Base-by-base conservation (phyloP, 2,888 invertebrate genomes). In the Atrina japonica region DNA sequence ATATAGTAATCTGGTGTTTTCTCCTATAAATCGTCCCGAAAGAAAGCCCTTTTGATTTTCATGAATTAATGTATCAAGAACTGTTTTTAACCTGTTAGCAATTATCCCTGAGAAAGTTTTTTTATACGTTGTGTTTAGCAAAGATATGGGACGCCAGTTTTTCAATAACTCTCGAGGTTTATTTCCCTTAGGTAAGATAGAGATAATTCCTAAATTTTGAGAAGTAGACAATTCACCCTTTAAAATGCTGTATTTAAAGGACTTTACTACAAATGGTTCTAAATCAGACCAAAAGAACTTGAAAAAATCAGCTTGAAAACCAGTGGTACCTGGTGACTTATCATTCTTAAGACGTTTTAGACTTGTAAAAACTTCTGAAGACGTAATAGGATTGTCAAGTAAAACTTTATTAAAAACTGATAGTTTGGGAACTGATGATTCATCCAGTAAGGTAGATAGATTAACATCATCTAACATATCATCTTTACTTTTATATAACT, bases 121-220 rank as follows among this genome's bases (percentile, higher is more conserved):
- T 55, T 58, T 58, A 58, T 58, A 40, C 11, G 23, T 23, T 18
- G 60, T 45, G 16, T 59, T 68, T 43, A 60, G 21, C 1, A 52
- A 45, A 16, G 52, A 50, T 16, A 68, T 68, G n/a, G 60, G 67
- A 25, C 60, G 45, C 53, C 60, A 68, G 30, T 60, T 68, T 29
- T 50, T 68, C 2, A 68, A 2, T n/a, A 50, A 60, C 0, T 50
- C 14, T 14, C 53, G 50, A 9, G 35, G 53, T 53, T 64, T 64
- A 40, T 64, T 40, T 16, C 64, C 52, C 30, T 53, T 68, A 14
- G 61, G 68, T n/a, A 60, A 25, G 0, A 60, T 16, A 6, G 58
- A 43, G 52, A 60, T 67, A 16, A 60, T 41, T 6, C 58, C 47
- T 23, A 35, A 40, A 40, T 35, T 58, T 35, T 58, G 41, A n/a